Percentiles rank a stretch among this genome's conserved stretches.
phyloP scores from a whole-genome alignment of 1,140 invertebrate genomes.

The Zaprionus inermis region DNA sequence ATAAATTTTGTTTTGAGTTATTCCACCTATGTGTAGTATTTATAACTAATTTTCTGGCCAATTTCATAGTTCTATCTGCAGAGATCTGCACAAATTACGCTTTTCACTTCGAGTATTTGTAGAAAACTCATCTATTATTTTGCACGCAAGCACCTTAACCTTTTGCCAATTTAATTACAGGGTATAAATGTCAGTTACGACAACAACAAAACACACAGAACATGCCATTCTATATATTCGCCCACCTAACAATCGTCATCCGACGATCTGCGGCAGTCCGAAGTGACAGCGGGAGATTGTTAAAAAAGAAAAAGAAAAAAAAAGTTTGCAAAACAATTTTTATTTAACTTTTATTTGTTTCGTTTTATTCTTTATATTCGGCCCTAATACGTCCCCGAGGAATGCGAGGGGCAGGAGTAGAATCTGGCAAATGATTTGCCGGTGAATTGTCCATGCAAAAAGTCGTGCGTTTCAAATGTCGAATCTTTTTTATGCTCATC shows the following conservation, averaged over 20 bases:
- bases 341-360: constrained; percentile 76
- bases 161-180: neutral
- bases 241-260: constrained; percentile 27
- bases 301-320: constrained; percentile 46
- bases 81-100: neutral
- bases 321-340: constrained; percentile 68
- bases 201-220: constrained; percentile 1
- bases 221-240: neutral
- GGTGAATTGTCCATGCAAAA: constrained; percentile 19
- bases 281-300: constrained; percentile 40
- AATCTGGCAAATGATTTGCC: constrained; percentile 28
- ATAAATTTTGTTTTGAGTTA: neutral
- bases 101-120: neutral
- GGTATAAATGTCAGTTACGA: constrained; percentile 10
- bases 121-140: neutral
- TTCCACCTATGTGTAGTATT: neutral
- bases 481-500: constrained; percentile 38
- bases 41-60: neutral
- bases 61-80: neutral
- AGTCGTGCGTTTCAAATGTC: constrained; percentile 34
- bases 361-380: constrained; percentile 53
- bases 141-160: neutral
- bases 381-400: constrained; percentile 70
- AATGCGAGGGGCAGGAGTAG: neutral
- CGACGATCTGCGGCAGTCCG: constrained; percentile 9